Evolutionary conservation across 1,140 invertebrate genomes (phyloP), one percentile per base, ranked within the genome.

Genomic region (Drosophila insularis): DNA sequence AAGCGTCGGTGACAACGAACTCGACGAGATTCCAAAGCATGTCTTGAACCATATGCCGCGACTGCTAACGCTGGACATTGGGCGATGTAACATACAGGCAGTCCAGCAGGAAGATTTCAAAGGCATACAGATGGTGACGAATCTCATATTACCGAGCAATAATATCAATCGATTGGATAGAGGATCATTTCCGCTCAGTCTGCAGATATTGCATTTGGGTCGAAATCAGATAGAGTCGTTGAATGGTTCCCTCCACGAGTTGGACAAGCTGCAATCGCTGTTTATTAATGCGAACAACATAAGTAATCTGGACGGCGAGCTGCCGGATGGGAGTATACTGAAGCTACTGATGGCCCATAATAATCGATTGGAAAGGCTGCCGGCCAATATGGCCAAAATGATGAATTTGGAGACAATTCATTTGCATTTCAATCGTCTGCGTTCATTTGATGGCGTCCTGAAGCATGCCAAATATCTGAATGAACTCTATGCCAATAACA

Each of bases 221-320:
- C 93, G 95, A 2, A 97, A 97, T 91, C 93, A 94, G 68, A 90
- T 97, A 13, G 93, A 92, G 50, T 93, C 93, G 68, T 91, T 97
- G n/a, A 97, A 97, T 79, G 95, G 95, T 11, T 95, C 96, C 1
- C 87, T 97, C 13, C 93, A 94, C 64, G 94, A 95, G 61, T 84
- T 97, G 32, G 93, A 94, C 71, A 93, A 95, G 61, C 91, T 97
- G 13, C 94, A 96, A 80, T 96, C 96, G 94, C 93, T 97, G 39
- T 95, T 96, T 61, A 94, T 97, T 27, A 96, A 96, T 86, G 93
- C 94, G 17, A 97, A 97, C 86, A 93, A 95, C 55, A 92, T 97
- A 32, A 94, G 94, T 58, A 93, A 94, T 11, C 92, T 97, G 66
- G 96, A 97, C 17, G 94, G 94, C 23, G 95, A 97, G 92, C 87